These are phyloP conservation scores for Lomographa bimaculata DNA, from an alignment of 2,888 invertebrate species.

Conservation along the genomic window DNA sequence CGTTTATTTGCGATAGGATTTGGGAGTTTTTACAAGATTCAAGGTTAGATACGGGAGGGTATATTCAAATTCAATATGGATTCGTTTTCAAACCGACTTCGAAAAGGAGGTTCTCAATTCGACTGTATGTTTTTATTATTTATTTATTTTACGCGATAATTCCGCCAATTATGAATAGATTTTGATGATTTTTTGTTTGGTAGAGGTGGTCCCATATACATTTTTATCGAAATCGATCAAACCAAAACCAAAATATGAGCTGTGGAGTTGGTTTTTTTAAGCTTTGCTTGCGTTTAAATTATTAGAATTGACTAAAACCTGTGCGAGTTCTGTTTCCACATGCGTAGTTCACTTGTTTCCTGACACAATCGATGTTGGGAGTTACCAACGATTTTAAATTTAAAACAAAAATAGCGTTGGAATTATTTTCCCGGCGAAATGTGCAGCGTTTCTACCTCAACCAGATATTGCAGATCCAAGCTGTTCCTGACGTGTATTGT, in stretches of 20 bases:
- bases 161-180: too few relatives aligned
- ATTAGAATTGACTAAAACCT: too few relatives aligned
- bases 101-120: too few relatives aligned
- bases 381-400: constrained; percentile 21
- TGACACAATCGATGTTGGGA: constrained; percentile 19
- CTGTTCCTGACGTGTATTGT: constrained; percentile 74
- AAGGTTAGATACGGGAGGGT: constrained; percentile 25
- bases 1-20: constrained; percentile 56
- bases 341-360: constrained; percentile 7
- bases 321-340: constrained; percentile 6
- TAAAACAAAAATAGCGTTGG: constrained; percentile 45
- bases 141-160: too few relatives aligned
- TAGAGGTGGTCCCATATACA: too few relatives aligned
- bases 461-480: constrained; percentile 70
- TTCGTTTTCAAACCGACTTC: constrained; percentile 6
- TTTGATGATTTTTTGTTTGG: too few relatives aligned
- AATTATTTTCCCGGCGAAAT: constrained; percentile 59
- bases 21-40: constrained; percentile 47
- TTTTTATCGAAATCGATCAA: too few relatives aligned
- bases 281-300: too few relatives aligned
- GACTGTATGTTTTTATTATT: too few relatives aligned
- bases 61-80: constrained; percentile 9
- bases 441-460: constrained; percentile 59
- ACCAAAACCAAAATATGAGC: too few relatives aligned
- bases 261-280: too few relatives aligned